phyloP scores from a whole-genome alignment of 2,113 vertebrate genomes.

The Mandrillus leucophaeus region DNA sequence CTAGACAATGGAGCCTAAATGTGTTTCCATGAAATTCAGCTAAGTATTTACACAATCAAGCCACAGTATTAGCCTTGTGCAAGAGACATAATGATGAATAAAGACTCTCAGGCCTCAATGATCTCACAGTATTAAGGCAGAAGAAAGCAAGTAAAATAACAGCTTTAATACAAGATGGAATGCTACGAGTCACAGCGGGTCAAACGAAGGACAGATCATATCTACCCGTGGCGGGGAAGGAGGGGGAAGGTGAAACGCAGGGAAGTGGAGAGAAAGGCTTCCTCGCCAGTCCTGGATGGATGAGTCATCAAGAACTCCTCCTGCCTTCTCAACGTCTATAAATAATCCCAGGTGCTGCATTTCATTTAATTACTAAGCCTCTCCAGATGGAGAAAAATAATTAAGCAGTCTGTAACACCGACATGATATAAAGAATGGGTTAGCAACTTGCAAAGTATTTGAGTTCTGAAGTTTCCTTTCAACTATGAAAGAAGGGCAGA shows the following conservation, averaged over 20 bases:
- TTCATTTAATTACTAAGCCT: slow-evolving; percentile 74
- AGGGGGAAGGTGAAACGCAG: not conserved
- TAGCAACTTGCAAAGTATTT: slow-evolving; percentile 35
- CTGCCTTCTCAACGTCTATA: slow-evolving; percentile 59
- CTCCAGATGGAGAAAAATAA: slow-evolving; percentile 80
- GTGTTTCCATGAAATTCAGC: not conserved
- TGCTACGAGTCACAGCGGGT: not conserved
- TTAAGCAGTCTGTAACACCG: slow-evolving; percentile 67
- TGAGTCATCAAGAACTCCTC: slow-evolving; percentile 69
- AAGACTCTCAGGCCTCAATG: not conserved
- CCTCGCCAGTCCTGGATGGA: not conserved
- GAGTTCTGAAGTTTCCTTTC: slow-evolving; percentile 57
- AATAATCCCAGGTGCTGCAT: slow-evolving; percentile 79
- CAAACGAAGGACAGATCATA: slow-evolving; percentile 19
- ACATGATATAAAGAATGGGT: slow-evolving; percentile 67
- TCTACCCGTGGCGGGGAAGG: not conserved
- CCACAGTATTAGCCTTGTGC: not conserved
- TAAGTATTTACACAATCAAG: not conserved
- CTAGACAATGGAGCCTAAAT: not conserved
- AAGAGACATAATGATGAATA: not conserved
- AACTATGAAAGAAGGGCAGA: slow-evolving; percentile 30
- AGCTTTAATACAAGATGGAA: not conserved
- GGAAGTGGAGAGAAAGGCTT: slow-evolving; percentile 7
- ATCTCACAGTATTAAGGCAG: not conserved
- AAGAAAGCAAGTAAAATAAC: not conserved